Evolutionary conservation across 1,140 invertebrate species (phyloP).

Genomic region (Saxidomus purpurata): DNA sequence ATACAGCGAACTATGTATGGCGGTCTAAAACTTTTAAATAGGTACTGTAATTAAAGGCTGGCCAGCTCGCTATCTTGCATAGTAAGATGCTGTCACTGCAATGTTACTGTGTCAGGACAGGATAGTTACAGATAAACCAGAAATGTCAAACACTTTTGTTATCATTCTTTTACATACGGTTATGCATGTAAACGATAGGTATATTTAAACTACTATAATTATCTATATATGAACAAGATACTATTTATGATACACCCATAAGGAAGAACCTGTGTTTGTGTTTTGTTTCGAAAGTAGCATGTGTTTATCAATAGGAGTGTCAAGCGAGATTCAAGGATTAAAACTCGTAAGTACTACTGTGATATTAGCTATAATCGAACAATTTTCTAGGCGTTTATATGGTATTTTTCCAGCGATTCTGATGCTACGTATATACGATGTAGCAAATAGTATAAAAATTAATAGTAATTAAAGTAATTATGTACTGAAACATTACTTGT

Average conservation of each 20-base stretch:
- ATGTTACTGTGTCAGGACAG: not conserved
- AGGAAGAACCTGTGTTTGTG: not conserved
- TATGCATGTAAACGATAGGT: not conserved
- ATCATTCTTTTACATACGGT: not conserved
- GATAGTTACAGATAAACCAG: not conserved
- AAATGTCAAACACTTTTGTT: slow-evolving; percentile 1
- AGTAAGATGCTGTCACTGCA: not conserved
- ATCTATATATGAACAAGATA: slow-evolving; percentile 12
- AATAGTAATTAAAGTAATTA: too few species aligned
- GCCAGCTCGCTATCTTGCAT: not conserved
- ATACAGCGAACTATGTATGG: too few species aligned
- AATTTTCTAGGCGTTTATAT: too few species aligned
- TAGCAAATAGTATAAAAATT: too few species aligned
- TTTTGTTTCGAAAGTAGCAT: not conserved
- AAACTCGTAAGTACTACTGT: too few species aligned
- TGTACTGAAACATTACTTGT: too few species aligned
- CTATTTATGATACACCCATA: not conserved
- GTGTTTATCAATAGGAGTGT: not conserved
- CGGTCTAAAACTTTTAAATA: not conserved
- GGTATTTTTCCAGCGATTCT: too few species aligned
- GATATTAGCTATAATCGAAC: too few species aligned
- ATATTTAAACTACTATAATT: not conserved
- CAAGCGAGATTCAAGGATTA: not conserved
- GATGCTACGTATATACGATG: too few species aligned
- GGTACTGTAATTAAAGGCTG: not conserved